These are phyloP conservation scores for Bucorvus abyssinicus DNA, from an alignment of 2,797 vertebrate species.

Conservation along the genomic window DNA sequence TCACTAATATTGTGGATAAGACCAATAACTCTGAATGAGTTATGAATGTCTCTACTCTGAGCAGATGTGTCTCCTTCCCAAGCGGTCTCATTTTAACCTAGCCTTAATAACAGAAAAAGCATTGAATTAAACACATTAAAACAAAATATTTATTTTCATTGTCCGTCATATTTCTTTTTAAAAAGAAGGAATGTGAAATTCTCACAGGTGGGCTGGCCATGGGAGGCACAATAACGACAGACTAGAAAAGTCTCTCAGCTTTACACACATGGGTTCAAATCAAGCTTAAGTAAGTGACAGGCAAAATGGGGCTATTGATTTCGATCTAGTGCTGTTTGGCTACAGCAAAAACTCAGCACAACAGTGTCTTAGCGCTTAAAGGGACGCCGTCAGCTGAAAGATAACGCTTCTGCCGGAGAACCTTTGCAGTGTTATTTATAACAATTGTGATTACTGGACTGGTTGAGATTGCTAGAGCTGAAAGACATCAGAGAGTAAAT, in stretches of 20 bases:
- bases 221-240: neutral
- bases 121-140: neutral
- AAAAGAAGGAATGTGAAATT: neutral
- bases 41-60: slow-evolving; percentile 61
- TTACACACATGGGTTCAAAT: slow-evolving; percentile 44
- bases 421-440: neutral
- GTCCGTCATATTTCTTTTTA: neutral
- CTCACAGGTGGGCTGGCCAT: neutral
- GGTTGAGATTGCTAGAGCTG: neutral
- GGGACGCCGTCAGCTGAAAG: neutral
- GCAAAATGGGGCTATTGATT: slow-evolving; percentile 59
- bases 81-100: slow-evolving; percentile 18
- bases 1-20: slow-evolving; percentile 73
- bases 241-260: slow-evolving; percentile 16
- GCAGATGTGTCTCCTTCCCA: slow-evolving; percentile 30
- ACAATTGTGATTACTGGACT: neutral
- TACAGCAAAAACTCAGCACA: slow-evolving; percentile 23
- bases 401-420: neutral
- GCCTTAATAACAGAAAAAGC: neutral
- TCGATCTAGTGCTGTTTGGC: slow-evolving; percentile 39
- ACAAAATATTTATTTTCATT: neutral
- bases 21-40: slow-evolving; percentile 68
- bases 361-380: neutral
- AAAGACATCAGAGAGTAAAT: neutral
- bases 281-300: slow-evolving; percentile 61